Base-by-base conservation (phyloP, 1,140 invertebrate species). In the Linepithema humile region DNA sequence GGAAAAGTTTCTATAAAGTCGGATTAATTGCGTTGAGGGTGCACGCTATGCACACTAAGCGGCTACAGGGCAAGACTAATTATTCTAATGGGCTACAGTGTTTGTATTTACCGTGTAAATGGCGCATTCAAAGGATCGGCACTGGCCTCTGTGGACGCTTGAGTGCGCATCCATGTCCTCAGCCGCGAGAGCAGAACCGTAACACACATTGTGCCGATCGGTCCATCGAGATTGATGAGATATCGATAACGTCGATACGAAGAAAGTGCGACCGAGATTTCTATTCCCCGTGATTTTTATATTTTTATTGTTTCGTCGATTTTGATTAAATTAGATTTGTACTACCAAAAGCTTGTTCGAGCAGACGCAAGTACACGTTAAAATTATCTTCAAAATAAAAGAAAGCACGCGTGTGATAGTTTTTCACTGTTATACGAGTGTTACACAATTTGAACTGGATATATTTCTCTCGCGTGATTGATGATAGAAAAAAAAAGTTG, bases 41-140 rank as follows among this genome's bases (percentile, higher is more conserved):
- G 45, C 32, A 26, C 60, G 60, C 29, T 45, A 43, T 40, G 43
- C 48, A 55, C 75, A 69, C 64, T 40, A 69, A 80, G 32, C 60
- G 55, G 72, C 53, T 55, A 53, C 45, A 4, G 43, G 69, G 77
- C 83, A 87, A 85, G 86, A 84, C 86, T 91, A 92, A 92, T 92
- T 91, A 92, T 90, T 91, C 87, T 92, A 92, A 92, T 92, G 90
- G 90, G 85, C 57, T 35, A 78, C 77, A 75, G 77, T 88, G 78
- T 84, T 90, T 91, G 82, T 88, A 86, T 91, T 90, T 91, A 82
- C 78, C 73, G 72, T 83, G 86, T 89, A 86, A 85, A 86, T 86
- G 90, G 80, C 48, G 48, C 78, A 67, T 82, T 91, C 88, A 91
- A 90, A 91, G 90, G 86, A 90, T 87, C 73, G 82, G 29, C 9